Conservation (phyloP, 2,113 vertebrate species). For the Trogon melanurus region DNA sequence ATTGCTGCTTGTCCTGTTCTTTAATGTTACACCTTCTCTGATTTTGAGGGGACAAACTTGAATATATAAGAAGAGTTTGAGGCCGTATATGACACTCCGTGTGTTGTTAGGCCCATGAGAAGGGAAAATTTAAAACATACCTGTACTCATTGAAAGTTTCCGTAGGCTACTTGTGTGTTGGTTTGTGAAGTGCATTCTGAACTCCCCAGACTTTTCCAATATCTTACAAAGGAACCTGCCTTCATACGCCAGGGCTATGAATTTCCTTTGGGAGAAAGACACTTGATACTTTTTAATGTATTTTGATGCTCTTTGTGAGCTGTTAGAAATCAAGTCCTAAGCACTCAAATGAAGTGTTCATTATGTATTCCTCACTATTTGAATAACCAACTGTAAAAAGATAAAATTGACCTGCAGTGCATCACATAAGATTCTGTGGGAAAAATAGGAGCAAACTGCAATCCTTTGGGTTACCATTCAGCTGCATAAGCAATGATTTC, state of each 20-base stretch:
- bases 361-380: background rate
- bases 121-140: background rate
- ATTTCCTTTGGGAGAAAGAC: background rate
- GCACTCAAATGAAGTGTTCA: background rate
- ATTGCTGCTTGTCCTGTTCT: background rate
- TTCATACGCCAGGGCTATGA: background rate
- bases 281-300: background rate
- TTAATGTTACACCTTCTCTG: background rate
- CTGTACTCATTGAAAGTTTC: background rate
- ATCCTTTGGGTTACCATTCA: background rate
- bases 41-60: background rate
- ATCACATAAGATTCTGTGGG: background rate
- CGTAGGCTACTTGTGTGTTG: background rate
- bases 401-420: background rate
- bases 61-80: background rate
- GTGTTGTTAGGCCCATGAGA: background rate
- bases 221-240: background rate
- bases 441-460: background rate
- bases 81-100: fast-evolving
- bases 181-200: background rate
- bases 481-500: background rate
- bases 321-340: background rate
- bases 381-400: background rate
- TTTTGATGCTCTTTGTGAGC: background rate
- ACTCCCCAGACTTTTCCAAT: background rate